Base-by-base conservation (phyloP, 2,797 vertebrate species). In the Macropodus opercularis region DNA sequence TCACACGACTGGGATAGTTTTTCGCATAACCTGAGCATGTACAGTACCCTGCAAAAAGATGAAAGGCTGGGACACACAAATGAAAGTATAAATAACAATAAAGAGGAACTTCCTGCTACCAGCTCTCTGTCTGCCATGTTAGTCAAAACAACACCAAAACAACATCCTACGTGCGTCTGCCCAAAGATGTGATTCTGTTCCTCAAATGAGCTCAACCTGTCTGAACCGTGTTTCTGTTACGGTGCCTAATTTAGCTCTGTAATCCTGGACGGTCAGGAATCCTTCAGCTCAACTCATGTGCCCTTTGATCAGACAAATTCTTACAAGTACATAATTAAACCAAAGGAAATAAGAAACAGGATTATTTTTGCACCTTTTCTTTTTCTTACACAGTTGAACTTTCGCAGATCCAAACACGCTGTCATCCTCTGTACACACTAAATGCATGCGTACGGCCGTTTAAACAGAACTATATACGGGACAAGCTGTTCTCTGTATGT, bases 371-470 rank as follows among this genome's bases (percentile, higher is more conserved):
- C 24, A n/a, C 34, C 9, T 8, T 19, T 40, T 58, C 50, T 48
- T 47, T 52, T 58, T 61, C 29, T 60, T 15, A 41, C 21, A 11
- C 54, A 34, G 18, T 77, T 85, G 77, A 84, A 55, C 58, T 27
- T 77, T 68, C 18, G 18, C 83, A 87, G 81, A 79, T 52, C 29
- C 32, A 77, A 85, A 83, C 79, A 84, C 3, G 42, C 70, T 78
- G 84, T 81, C 74, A 55, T 65, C 40, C 24, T 53, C 41, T 52
- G 38, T 68, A 71, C 56, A 75, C 65, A 71, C 13, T 15, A 32
- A 27, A 43, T 47, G 35, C 53, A 62, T 74, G 48, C 35, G 43
- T 57, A 64, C 49, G 47, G 51, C 56, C 72, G 38, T 59, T 62
- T 59, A 0, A 42, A 48, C 41, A 3, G 18, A 27, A 58, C 50